Percentiles rank a stretch among this genome's conserved stretches.
These are phyloP conservation scores for Pristionchus mayeri DNA, from an alignment of 2,888 invertebrate genomes.

Conservation along the genomic window DNA sequence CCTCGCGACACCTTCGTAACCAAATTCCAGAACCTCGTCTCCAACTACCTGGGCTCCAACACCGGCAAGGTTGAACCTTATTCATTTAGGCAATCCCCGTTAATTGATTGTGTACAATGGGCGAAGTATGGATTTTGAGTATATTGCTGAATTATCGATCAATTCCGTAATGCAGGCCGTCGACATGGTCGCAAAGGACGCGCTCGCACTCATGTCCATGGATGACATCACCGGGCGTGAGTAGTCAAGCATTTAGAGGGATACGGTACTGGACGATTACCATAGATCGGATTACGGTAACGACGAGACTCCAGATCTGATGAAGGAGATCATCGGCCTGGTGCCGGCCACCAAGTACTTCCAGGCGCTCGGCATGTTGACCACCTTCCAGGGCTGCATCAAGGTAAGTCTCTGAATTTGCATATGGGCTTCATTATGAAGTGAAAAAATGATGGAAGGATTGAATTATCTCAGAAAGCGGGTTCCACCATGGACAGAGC, in stretches of 20 bases:
- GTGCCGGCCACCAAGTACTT: conserved; percentile 39
- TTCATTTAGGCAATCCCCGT: not conserved
- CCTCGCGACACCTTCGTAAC: not conserved
- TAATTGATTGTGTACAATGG: too few relatives aligned
- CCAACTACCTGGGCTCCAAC: conserved; percentile 12
- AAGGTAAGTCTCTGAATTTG: not conserved
- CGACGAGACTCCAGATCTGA: too few relatives aligned
- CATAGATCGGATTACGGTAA: too few relatives aligned
- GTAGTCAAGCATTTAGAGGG: not conserved
- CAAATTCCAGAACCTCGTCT: not conserved
- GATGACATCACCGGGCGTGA: conserved; percentile 1
- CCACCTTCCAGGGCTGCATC: conserved; percentile 9
- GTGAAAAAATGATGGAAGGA: not conserved
- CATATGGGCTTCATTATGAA: too few relatives aligned
- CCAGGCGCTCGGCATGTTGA: conserved; percentile 8
- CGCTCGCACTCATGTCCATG: not conserved
- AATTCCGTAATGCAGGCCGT: not conserved
- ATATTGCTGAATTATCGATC: too few relatives aligned
- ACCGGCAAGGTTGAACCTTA: conserved; percentile 1
- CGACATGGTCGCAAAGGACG: not conserved
- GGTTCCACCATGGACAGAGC: conserved; percentile 14
- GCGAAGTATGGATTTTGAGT: too few relatives aligned
- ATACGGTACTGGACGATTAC: not conserved
- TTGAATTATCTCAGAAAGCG: not conserved
- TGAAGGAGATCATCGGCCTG: conserved; percentile 30